Conservation (phyloP, 2,113 vertebrate species). For the Carassius auratus region DNA sequence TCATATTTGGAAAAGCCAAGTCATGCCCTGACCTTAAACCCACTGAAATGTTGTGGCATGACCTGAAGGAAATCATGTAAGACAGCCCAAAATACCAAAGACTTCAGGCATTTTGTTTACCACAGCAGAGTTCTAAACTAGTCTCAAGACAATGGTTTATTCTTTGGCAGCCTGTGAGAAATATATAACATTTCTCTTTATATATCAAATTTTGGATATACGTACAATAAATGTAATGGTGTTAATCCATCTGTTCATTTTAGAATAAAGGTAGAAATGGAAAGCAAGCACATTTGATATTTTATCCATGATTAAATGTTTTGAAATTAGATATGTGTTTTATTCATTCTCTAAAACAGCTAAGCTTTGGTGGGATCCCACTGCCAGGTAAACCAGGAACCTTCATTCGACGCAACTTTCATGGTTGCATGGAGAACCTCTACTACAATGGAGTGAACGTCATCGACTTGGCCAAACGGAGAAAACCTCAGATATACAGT, state of each 20-base stretch:
- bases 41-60: conserved; percentile 5
- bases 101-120: conserved; percentile 7
- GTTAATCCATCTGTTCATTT: not conserved
- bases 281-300: not conserved
- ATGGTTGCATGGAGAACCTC: conserved; percentile 96
- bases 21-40: conserved; percentile 25
- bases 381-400: conserved; percentile 97
- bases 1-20: not conserved
- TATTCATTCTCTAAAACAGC: conserved; percentile 75
- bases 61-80: not conserved
- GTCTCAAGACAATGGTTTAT: not conserved
- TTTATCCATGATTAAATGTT: not conserved
- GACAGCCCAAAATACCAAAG: conserved; percentile 1
- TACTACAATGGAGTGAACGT: conserved; percentile 97
- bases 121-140: not conserved
- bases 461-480: conserved; percentile 94
- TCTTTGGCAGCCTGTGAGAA: not conserved
- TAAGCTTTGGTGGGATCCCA: conserved; percentile 97
- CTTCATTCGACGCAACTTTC: conserved; percentile 96
- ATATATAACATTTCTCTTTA: not conserved
- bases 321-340: not conserved
- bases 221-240: not conserved
- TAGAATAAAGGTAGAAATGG: not conserved
- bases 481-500: conserved; percentile 96
- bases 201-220: not conserved